Base-by-base conservation (phyloP, 2,888 invertebrate genomes). In the Tineola bisselliella region DNA sequence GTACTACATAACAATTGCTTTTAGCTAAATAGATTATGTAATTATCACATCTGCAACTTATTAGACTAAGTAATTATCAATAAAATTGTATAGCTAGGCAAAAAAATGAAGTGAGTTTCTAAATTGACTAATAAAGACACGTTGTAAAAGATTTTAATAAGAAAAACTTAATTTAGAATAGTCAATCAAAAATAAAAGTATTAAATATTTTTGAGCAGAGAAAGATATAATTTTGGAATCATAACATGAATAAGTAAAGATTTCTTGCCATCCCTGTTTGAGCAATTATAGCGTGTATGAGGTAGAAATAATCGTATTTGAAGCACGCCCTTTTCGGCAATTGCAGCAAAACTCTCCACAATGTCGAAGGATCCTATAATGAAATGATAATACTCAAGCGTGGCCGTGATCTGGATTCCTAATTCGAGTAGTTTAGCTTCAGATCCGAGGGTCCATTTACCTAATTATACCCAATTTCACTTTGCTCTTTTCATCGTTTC, bases 341-440 rank as follows among this genome's bases (percentile, higher is more conserved):
- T 58, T 58, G 30, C 58, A 65, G 69, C 68, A 69, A 70, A 73
- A 70, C 70, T 70, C 69, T 70, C 73, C 70, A 66, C 66, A 66
- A 67, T 66, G 67, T 68, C 68, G 68, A 65, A 63, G 63, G 63
- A 63, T 70, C 71, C 70, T 68, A 67, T 79, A 79, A 79, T 77
- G 74, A 71, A 79, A 79, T 76, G 73, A 77, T 76, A 79, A 79
- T 79, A 77, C 73, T 74, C 70, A 66, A 64, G 44, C 62, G 59
- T 65, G 67, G 62, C 63, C 77, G 78, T 79, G 79, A 75, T 73
- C 70, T 64, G 77, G 64, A 60, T 72, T 67, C 33, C 67, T 69
- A 71, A 78, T 70, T 66, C 65, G 61, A 63, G 63, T 64, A 66
- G 64, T 60, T 54, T 18, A 25, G 19, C 19, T 18, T 19, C 19